Base-by-base conservation (phyloP, 1,140 invertebrate genomes). In the Conus betulinus region DNA sequence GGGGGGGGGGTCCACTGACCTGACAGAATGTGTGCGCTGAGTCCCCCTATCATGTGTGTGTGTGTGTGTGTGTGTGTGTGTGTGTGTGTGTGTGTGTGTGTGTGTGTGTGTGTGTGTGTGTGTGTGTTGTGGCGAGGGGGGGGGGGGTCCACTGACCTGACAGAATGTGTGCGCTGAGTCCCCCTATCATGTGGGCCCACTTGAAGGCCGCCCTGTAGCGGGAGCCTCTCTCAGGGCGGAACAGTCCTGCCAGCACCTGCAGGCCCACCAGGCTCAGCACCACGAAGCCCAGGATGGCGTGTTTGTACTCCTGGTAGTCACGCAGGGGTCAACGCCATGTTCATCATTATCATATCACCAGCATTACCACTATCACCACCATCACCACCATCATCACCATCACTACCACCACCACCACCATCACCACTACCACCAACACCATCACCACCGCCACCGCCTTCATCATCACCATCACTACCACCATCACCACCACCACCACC, bases 121-220 rank as follows among this genome's bases (percentile, higher is more conserved):
- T 15, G 27, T 17, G n/a, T 17, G 15, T 83, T 78, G 20, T 17
- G 51, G 57, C 0, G 57, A 0, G 8, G 57, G 8, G 57, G 4
- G 8, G 8, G 57, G 8, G 57, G 52, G n/a, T 5, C 7, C 17
- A 57, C 89, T 85, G 96, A 98, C 98, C 97, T 93, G 97, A 97
- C 83, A 98, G 95, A 90, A 98, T 98, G 93, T 99, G 98, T 1
- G 98, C 97, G 7, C 96, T 94, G 95, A 99, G 99, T 60, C 98
- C 98, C 84, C 97, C 96, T 71, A 98, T 95, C 97, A 98, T 98
- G 95, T 99, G 98, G 7, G 96, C 92, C 98, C 98, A 99, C 94
- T 99, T 99, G 96, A 99, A 99, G 86, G 98, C 95, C 0, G 97
- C 96, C 88, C 98, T 96, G 90, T 96, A 97, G 5, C 97, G 96